Evolutionary conservation across 30 jellyfish, hydroid and myxozoan species (phyloP).

Genomic region (Clytia hemisphaerica): DNA sequence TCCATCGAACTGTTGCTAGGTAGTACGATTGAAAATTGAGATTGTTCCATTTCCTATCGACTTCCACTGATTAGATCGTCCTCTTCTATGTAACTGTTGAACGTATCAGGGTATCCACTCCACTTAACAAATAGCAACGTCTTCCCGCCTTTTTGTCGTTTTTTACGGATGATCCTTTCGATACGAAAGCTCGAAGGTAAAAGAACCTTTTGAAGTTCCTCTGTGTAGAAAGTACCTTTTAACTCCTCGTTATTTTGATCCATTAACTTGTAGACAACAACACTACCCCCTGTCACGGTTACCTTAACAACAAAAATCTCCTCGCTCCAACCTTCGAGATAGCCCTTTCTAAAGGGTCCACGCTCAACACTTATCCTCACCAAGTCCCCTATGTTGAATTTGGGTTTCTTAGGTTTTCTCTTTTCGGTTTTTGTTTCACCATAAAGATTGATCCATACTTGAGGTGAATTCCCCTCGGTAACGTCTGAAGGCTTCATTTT

Average conservation of each 20-base stretch:
- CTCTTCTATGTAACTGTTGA: no score
- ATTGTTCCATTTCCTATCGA: no score
- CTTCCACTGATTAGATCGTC: no score
- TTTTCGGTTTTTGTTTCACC: background rate
- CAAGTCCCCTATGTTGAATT: constrained; percentile 28
- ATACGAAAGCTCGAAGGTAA: constrained; percentile 25
- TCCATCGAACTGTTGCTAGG: no score
- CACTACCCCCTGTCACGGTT: background rate
- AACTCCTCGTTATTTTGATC: constrained; percentile 26
- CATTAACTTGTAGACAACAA: constrained; percentile 1
- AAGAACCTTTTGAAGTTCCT: constrained; percentile 34
- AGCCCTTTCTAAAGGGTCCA: constrained; percentile 30
- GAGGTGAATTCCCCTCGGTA: background rate
- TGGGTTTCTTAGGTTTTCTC: background rate
- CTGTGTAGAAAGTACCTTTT: constrained; percentile 22
- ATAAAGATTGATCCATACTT: constrained; percentile 28
- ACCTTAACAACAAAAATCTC: constrained; percentile 21
- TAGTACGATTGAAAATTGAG: no score
- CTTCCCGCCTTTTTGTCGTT: constrained; percentile 8
- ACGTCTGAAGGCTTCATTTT: constrained; percentile 21
- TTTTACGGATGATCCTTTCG: constrained; percentile 37
- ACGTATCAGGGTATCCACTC: constrained; percentile 33
- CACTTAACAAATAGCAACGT: constrained; percentile 33
- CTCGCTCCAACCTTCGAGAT: constrained; percentile 41
- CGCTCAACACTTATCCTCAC: constrained; percentile 12